phyloP scores from a whole-genome alignment of 1,140 invertebrate genomes.

The Papilio dardanus region DNA sequence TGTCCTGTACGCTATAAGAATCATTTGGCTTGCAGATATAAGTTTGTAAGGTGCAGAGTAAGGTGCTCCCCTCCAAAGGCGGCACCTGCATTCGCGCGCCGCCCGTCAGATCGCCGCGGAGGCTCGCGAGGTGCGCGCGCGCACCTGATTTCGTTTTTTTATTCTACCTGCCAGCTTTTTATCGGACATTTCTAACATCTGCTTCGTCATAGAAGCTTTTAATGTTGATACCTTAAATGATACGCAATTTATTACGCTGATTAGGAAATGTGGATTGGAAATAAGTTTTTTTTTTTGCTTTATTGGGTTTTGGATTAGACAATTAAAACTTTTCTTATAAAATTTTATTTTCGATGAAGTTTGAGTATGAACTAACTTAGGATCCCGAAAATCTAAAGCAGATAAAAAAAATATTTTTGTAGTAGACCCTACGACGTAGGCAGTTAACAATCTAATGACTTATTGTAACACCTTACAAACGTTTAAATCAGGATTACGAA shows the following conservation, averaged over 20 bases:
- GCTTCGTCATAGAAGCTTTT: constrained; percentile 43
- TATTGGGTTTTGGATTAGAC: neutral
- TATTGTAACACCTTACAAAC: too few relatives aligned
- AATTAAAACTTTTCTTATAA: neutral
- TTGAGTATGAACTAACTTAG: too few relatives aligned
- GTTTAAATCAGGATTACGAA: too few relatives aligned
- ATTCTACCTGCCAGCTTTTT: constrained; percentile 60
- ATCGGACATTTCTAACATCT: constrained; percentile 50
- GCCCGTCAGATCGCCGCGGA: constrained; percentile 68
- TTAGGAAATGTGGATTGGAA: constrained; percentile 14
- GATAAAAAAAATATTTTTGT: too few relatives aligned
- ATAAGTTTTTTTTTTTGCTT: neutral
- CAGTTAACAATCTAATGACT: too few relatives aligned
- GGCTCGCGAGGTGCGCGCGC: constrained; percentile 54
- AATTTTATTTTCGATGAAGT: neutral
- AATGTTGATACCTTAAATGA: constrained; percentile 27
- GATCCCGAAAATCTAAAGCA: too few relatives aligned
- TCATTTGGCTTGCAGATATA: constrained; percentile 41
- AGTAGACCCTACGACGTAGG: too few relatives aligned
- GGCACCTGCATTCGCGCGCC: constrained; percentile 76
- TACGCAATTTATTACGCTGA: constrained; percentile 37
- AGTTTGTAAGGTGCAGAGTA: constrained; percentile 76
- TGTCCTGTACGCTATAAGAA: constrained; percentile 36
- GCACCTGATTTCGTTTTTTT: constrained; percentile 67
- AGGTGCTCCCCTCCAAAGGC: constrained; percentile 80